Evolutionary conservation across 1,140 invertebrate species (phyloP), one percentile per base, ranked within the genome.

Genomic region (Neodiprion virginianus): DNA sequence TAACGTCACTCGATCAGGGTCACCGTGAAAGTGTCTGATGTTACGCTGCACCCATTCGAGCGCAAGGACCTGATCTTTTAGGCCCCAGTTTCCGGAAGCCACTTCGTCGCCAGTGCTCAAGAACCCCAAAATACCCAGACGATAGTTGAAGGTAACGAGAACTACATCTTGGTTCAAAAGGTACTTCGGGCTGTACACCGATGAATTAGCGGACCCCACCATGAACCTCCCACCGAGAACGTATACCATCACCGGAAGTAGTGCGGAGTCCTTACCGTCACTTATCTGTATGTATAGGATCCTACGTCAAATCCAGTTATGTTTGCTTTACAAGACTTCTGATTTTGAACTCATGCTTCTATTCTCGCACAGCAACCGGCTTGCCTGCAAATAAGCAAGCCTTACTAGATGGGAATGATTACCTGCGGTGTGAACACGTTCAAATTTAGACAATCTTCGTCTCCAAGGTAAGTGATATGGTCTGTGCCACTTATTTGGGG

Each of bases 91-190:
- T 12, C 70, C 70, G 28, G 28, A 40, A 40, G 28, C 28, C 28
- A 40, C 28, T 40, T 40, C 5, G 28, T 40, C 28, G 28, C 28
- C 28, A 40, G 28, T 40, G 28, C 28, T 40, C 28, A 40, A 40
- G 28, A 40, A 40, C 28, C 92, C 92, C 48, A 94, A 85, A 75
- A 91, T 83, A 74, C 91, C 91, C 10, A 94, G 84, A 49, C 93
- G 88, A 81, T 94, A 93, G 79, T 94, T 94, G 21, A 94, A 77
- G 1, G 92, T 90, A 2, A 94, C 92, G 0, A 94, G 85, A n/a
- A 94, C 89, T 61, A 93, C 75, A 69, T 90, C 86, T 48, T 91
- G 88, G 77, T 90, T 84, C 76, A 90, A 73, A 7, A 91, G 75
- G 75, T 90, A 88, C 40, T 86, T 81, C 1, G 89, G 86, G 14